Evolutionary conservation across 64 coral and sea anemone genomes (phyloP), one percentile per base, ranked within the genome.

Genomic region (Dendronephthya gigantea): DNA sequence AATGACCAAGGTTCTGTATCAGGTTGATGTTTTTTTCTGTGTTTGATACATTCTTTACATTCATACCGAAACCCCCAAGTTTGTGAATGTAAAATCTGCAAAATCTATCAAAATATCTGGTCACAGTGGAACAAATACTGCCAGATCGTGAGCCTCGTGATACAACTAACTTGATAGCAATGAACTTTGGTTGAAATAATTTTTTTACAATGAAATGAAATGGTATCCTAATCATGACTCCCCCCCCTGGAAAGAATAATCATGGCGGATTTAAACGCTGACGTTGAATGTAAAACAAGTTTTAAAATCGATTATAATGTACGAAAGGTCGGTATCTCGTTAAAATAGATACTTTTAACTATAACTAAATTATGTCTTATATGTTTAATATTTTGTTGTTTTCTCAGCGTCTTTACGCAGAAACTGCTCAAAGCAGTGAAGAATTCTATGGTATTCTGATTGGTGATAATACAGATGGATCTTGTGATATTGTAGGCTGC

Each of bases 281-380:
- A 75, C 69, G 69, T 14, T 31, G 69, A 75, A 34, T 33, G 17
- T 3, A 75, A 37, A 75, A 75, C 35, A 75, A 14, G 25, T 22
- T 66, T n/a, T 75, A 75, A 75, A 37, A 75, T 75, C 35, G 69
- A 75, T 27, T 37, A 33, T 75, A 75, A 75, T 34, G 23, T 75
- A 34, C 69, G 69, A 37, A 75, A 75, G 30, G 69, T 75, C 13
- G 34, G 28, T 75, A 23, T 34, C 12, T 14, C 25, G 2, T 75
- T 33, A 31, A 13, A 31, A 11, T 45, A 75, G 12, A 31, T 31
- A 31, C 25, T 75, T 75, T 37, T 31, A 17, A 70, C 27, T n/a
- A n/a, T n/a, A n/a, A n/a, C n/a, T n/a, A n/a, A n/a, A n/a, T n/a
- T n/a, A n/a, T n/a, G n/a, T n/a, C n/a, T n/a, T n/a, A n/a, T n/a